Conservation (phyloP, 35 echinoderm and acorn worm genomes). For the Amphiura filiformis region DNA sequence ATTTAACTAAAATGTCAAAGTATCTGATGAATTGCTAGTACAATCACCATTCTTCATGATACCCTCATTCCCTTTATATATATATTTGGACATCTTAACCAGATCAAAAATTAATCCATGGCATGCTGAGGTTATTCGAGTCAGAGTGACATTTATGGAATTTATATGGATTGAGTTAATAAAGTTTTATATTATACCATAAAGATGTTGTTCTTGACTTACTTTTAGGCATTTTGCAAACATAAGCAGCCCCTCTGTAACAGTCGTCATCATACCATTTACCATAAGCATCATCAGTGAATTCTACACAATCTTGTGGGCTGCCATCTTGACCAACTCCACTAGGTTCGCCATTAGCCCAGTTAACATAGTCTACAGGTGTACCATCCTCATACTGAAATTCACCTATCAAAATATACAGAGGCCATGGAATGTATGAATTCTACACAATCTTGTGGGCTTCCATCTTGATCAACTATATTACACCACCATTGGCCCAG, state of each 20-base stretch:
- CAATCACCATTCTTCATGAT: no score
- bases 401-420: not conserved
- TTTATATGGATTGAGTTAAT: no score
- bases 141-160: no score
- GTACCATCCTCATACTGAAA: no score
- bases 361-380: constrained; percentile 80
- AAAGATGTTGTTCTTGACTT: no score
- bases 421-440: not conserved
- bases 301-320: constrained; percentile 76
- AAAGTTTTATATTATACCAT: no score
- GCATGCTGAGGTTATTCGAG: no score
- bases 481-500: not conserved
- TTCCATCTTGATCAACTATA: not conserved
- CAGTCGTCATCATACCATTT: constrained; percentile 95
- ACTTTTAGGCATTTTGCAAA: constrained; percentile 83
- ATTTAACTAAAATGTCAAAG: no score
- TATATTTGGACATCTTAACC: no score
- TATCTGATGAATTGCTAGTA: no score
- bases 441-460: not conserved
- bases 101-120: no score
- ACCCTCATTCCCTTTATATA: no score
- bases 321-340: not conserved
- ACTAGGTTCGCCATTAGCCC: constrained; percentile 82
- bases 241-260: constrained; percentile 42
- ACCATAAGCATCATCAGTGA: constrained; percentile 66